phyloP scores from a whole-genome alignment of 2,113 vertebrate species.

The Phycodurus eques region DNA sequence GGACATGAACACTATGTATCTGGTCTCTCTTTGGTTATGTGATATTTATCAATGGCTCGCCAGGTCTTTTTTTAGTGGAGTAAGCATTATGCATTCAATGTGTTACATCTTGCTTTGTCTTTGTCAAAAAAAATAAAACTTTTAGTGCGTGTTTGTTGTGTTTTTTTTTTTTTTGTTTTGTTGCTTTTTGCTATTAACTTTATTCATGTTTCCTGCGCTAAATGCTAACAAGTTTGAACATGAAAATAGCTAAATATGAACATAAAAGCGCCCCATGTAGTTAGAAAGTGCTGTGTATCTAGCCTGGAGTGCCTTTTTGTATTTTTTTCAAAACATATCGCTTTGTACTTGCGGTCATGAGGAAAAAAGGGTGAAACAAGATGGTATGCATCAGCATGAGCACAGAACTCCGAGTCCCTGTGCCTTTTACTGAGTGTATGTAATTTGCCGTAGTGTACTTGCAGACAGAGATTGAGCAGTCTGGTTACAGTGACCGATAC shows the following conservation, averaged over 20 bases:
- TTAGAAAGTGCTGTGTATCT: constrained; percentile 54
- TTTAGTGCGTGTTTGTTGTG: constrained; percentile 7
- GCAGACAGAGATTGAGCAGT: constrained; percentile 51
- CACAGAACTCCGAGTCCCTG: too few species aligned
- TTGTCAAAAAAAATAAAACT: not conserved
- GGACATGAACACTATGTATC: constrained; percentile 9
- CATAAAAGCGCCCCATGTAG: constrained; percentile 48
- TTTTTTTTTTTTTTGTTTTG: not conserved
- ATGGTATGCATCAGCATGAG: too few species aligned
- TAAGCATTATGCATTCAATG: constrained; percentile 7
- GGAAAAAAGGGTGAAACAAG: too few species aligned
- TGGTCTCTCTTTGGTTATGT: not conserved
- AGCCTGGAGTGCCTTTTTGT: constrained; percentile 21
- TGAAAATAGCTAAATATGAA: constrained; percentile 22
- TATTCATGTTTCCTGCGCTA: constrained; percentile 13
- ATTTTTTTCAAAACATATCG: constrained; percentile 45
- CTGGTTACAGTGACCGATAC: constrained; percentile 25
- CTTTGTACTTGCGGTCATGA: constrained; percentile 32
- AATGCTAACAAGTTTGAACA: constrained; percentile 33
- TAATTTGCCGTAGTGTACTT: constrained; percentile 19
- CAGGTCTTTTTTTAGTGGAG: not conserved
- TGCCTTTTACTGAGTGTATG: too few species aligned
- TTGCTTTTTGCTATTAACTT: not conserved
- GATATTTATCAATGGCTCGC: not conserved
- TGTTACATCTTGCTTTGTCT: constrained; percentile 5